Evolutionary conservation across 92 coral and sea anemone species (phyloP).

Genomic region (Palythoa grandis): DNA sequence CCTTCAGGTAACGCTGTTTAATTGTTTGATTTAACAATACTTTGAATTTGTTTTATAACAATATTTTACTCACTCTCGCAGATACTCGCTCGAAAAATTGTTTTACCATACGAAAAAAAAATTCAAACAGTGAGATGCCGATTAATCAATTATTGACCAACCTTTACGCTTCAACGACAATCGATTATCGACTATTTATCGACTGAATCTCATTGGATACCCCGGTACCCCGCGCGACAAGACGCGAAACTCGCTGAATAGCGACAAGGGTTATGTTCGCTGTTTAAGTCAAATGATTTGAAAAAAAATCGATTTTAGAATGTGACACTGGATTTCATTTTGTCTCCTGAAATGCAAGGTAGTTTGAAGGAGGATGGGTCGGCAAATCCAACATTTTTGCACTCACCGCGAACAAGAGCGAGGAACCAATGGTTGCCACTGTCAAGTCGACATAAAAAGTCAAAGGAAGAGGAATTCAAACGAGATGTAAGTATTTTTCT

Average conservation of each 20-base stretch:
- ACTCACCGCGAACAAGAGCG: constrained; percentile 27
- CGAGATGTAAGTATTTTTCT: constrained; percentile 36
- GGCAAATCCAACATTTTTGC: constrained; percentile 8
- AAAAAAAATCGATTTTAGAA: constrained; percentile 22
- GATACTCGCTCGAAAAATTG: too few relatives aligned
- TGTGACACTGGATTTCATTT: constrained; percentile 9
- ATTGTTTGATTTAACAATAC: too few relatives aligned
- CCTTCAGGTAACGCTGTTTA: too few relatives aligned
- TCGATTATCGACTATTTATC: constrained; percentile 34
- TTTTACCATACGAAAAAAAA: too few relatives aligned
- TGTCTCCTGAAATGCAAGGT: constrained; percentile 27
- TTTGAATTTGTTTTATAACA: too few relatives aligned
- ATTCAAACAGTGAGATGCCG: too few relatives aligned
- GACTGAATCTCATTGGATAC: constrained; percentile 40
- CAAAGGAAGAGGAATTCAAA: constrained; percentile 37
- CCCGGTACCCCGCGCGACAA: constrained; percentile 30
- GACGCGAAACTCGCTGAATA: constrained; percentile 16
- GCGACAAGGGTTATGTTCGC: constrained; percentile 20
- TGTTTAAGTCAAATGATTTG: constrained; percentile 17
- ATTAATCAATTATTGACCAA: too few relatives aligned
- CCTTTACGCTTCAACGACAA: not conserved
- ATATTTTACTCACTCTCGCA: too few relatives aligned
- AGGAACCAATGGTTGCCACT: constrained; percentile 37
- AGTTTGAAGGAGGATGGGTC: constrained; percentile 9
- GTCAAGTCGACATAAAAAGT: constrained; percentile 36